These are phyloP conservation scores for Hylaeus anthracinus DNA, from an alignment of 1,140 invertebrate species.

Conservation along the genomic window DNA sequence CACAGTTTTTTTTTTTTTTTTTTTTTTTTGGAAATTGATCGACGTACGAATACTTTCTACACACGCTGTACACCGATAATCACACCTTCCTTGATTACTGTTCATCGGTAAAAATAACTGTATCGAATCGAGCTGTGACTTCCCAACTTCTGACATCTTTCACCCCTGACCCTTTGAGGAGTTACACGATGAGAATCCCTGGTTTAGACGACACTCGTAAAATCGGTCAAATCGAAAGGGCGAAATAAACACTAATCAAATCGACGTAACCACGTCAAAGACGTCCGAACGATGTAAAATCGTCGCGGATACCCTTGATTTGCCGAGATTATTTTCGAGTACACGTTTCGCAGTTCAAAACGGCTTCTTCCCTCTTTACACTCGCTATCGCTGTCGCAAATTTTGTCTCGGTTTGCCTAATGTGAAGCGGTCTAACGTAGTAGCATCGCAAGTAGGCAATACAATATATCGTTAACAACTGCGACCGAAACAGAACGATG, in stretches of 20 bases:
- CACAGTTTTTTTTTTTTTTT: too few relatives aligned
- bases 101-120: too few relatives aligned
- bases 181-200: too few relatives aligned
- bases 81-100: too few relatives aligned
- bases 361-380: not conserved
- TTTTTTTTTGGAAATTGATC: too few relatives aligned
- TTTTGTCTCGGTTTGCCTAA: constrained; percentile 38
- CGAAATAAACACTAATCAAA: constrained; percentile 11
- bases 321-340: constrained; percentile 1
- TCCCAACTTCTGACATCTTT: too few relatives aligned
- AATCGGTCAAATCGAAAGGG: not conserved
- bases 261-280: not conserved
- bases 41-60: too few relatives aligned
- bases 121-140: too few relatives aligned
- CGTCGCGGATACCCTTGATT: too few relatives aligned
- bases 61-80: too few relatives aligned
- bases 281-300: too few relatives aligned
- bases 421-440: constrained; percentile 41
- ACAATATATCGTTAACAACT: constrained; percentile 52
- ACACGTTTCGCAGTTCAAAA: not conserved
- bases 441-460: constrained; percentile 42
- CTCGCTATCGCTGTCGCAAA: not conserved
- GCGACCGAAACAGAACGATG: constrained; percentile 61
- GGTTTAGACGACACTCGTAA: not conserved
- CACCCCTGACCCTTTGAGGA: too few relatives aligned